phyloP scores from a whole-genome alignment of 2,797 vertebrate genomes.

The Anas georgica region DNA sequence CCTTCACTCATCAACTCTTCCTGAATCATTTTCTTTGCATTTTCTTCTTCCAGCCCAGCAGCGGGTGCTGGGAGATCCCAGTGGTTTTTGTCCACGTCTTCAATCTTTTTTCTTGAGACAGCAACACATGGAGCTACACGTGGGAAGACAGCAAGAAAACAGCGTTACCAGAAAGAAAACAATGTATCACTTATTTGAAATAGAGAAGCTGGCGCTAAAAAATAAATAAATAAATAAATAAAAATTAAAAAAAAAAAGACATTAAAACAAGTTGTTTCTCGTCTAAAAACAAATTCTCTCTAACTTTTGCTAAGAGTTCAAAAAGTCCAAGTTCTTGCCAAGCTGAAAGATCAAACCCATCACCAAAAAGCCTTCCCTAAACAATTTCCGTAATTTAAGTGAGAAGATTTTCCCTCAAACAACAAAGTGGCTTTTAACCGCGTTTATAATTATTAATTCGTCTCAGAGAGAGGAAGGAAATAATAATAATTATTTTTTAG shows the following conservation, averaged over 20 bases:
- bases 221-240: too few species aligned
- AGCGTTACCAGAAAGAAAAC: background rate
- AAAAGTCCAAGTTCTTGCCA: background rate
- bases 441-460: rapidly evolving
- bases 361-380: background rate
- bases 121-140: background rate
- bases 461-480: background rate
- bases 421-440: background rate
- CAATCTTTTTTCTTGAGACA: background rate
- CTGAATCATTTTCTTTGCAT: background rate
- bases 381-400: background rate
- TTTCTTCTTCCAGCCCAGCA: background rate
- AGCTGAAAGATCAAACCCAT: background rate
- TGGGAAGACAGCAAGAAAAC: background rate
- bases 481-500: background rate
- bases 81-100: background rate
- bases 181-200: background rate
- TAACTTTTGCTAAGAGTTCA: background rate
- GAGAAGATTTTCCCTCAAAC: background rate
- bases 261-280: background rate
- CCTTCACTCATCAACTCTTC: background rate
- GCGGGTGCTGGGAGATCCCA: background rate
- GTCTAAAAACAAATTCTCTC: background rate
- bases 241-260: background rate
- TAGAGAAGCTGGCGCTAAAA: background rate